Base-by-base conservation (phyloP, 92 coral and sea anemone genomes). In the Blastomussa wellsi region DNA sequence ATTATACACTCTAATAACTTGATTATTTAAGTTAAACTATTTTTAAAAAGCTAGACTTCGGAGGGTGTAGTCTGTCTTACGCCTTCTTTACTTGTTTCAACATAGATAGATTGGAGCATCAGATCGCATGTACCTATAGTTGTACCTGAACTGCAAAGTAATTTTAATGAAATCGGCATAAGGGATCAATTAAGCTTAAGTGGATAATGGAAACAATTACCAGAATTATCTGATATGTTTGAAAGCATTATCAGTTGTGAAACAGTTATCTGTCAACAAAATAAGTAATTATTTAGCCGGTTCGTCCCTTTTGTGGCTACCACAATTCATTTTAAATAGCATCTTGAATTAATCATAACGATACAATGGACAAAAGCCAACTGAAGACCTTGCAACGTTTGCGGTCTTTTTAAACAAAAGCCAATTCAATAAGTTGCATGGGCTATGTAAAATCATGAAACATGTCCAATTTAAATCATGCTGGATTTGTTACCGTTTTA, bases 151-250 rank as follows among this genome's bases (percentile, higher is more conserved):
- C 44, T 19, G 37, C 26, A 70, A 32, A 37, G 16, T 70, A 7
- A 15, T 14, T 16, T n/a, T 19, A 70, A 57, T 70, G 13, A 70
- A 70, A 19, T 17, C 48, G 19, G 12, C 74, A 68, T 15, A 5
- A 68, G 74, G 44, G 74, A 32, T 68, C 22, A 68, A 68, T 68
- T 68, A 68, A 68, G 47, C 74, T 68, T 31, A 70, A 37, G 42
- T 33, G 44, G 44, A 70, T 70, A 70, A 70, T 70, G 2, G 47
- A 3, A 32, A 69, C 35, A 17, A 6, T 2, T 2, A 35, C 24
- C 11, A 37, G 41, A 33, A 19, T 38, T 6, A 69, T 36, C 14
- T 33, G 26, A 69, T 35, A 44, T 47, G 8, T 68, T 33, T 15
- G 8, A 31, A 69, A 17, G 74, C 39, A 36, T 36, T 70, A 22